Percentiles rank a stretch among this genome's conserved stretches.
phyloP scores from a whole-genome alignment of 2,888 invertebrate species.

The Tachina fera region DNA sequence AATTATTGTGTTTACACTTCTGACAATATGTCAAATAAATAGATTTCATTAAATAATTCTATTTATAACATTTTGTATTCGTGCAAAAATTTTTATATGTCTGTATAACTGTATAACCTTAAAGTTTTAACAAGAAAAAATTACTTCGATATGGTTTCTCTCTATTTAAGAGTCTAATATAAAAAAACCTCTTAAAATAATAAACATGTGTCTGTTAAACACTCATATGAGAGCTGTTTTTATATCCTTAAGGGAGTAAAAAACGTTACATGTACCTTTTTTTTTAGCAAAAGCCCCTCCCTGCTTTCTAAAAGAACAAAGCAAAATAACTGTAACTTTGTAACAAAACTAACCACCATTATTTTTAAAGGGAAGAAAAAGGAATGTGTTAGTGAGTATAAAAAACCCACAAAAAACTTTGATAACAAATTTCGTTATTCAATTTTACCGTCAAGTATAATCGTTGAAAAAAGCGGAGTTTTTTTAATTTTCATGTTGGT shows the following conservation, averaged over 20 bases:
- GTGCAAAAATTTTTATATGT: neutral
- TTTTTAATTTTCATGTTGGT: neutral
- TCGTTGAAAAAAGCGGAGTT: slow-evolving; percentile 11
- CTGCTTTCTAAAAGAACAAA: slow-evolving; percentile 23
- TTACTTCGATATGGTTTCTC: neutral
- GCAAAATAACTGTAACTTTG: slow-evolving; percentile 45
- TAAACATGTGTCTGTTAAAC: slow-evolving; percentile 58
- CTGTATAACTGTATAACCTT: neutral
- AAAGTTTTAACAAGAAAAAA: slow-evolving; percentile 12
- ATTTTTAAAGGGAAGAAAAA: slow-evolving; percentile 5
- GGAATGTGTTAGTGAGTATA: neutral
- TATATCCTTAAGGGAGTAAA: slow-evolving; percentile 65
- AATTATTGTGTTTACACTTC: no score
- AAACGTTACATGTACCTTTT: neutral
- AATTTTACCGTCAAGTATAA: slow-evolving; percentile 35
- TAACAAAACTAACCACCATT: slow-evolving; percentile 56
- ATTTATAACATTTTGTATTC: neutral
- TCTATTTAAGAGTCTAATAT: neutral
- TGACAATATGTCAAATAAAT: no score
- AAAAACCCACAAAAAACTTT: slow-evolving; percentile 10
- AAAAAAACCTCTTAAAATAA: neutral
- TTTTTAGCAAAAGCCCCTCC: slow-evolving; percentile 50
- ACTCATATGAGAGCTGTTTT: slow-evolving; percentile 55
- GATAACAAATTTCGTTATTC: slow-evolving; percentile 52
- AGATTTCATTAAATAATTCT: neutral